These are phyloP conservation scores for Synergus itoensis DNA, from an alignment of 2,888 invertebrate species.

Conservation along the genomic window DNA sequence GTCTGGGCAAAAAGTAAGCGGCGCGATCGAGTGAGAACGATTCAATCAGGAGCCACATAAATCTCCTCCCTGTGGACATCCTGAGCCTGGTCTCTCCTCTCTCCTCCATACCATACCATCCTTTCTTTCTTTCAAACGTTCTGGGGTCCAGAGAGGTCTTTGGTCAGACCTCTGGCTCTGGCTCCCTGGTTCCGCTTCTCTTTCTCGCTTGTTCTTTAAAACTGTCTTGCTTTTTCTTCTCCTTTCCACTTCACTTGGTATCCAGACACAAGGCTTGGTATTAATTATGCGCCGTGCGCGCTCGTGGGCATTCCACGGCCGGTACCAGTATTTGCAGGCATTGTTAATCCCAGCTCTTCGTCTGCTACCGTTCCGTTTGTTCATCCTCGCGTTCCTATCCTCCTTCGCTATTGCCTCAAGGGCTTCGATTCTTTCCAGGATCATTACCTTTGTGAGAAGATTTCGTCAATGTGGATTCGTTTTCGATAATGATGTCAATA, in stretches of 20 bases:
- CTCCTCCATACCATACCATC: slow-evolving; percentile 29
- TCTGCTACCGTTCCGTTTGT: slow-evolving; percentile 73
- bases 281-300: slow-evolving; percentile 77
- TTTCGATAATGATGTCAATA: too few species aligned
- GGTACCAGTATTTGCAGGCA: slow-evolving; percentile 76
- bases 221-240: slow-evolving; percentile 33
- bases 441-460: slow-evolving; percentile 11
- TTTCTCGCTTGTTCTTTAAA: slow-evolving; percentile 45
- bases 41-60: slow-evolving; percentile 78
- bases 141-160: slow-evolving; percentile 53
- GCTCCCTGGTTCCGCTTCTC: slow-evolving; percentile 49
- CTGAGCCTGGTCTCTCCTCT: slow-evolving; percentile 59
- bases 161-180: slow-evolving; percentile 55
- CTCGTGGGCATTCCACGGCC: slow-evolving; percentile 75
- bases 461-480: background rate
- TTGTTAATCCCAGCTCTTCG: slow-evolving; percentile 75
- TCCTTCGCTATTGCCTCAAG: background rate
- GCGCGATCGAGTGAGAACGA: slow-evolving; percentile 78
- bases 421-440: slow-evolving; percentile 20
- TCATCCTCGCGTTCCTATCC: slow-evolving; percentile 46
- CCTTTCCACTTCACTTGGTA: slow-evolving; percentile 49
- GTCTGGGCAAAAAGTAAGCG: slow-evolving; percentile 74
- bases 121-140: slow-evolving; percentile 59
- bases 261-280: slow-evolving; percentile 61
- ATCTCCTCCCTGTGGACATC: slow-evolving; percentile 77